Conservation (phyloP, 2,888 invertebrate genomes). For the Aphodius granarius region DNA sequence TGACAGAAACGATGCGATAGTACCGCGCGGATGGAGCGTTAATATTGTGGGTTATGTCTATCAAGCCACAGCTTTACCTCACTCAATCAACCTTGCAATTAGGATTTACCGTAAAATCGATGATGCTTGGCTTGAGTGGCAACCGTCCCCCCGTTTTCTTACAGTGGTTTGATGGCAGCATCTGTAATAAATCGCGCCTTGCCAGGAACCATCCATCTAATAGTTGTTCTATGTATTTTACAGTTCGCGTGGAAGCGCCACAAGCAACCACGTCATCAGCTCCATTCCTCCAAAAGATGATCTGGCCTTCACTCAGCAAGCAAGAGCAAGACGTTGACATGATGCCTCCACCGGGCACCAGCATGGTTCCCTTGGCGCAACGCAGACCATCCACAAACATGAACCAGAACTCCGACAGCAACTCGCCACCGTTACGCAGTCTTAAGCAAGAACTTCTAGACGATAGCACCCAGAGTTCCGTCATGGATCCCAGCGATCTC, state of each 20-base stretch:
- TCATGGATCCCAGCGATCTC: slow-evolving; percentile 50
- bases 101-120: too few relatives aligned
- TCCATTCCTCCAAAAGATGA: slow-evolving; percentile 43
- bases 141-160: slow-evolving; percentile 49
- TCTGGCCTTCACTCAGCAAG: slow-evolving; percentile 53
- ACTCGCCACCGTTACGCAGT: slow-evolving; percentile 56
- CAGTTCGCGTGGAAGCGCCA: slow-evolving; percentile 46
- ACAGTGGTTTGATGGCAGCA: slow-evolving; percentile 54
- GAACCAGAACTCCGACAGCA: slow-evolving; percentile 60
- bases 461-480: slow-evolving; percentile 71
- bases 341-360: slow-evolving; percentile 70
- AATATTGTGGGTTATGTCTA: slow-evolving; percentile 54
- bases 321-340: slow-evolving; percentile 63
- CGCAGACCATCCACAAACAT: slow-evolving; percentile 64
- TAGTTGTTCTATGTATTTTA: slow-evolving; percentile 48
- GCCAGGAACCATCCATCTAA: slow-evolving; percentile 42
- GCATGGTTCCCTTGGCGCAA: slow-evolving; percentile 62
- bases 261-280: slow-evolving; percentile 24
- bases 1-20: slow-evolving; percentile 35
- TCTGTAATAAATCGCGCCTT: slow-evolving; percentile 34
- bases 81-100: background rate
- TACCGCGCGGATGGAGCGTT: slow-evolving; percentile 46
- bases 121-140: slow-evolving; percentile 49
- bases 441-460: slow-evolving; percentile 72
- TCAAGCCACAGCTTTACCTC: slow-evolving; percentile 46